These are phyloP conservation scores for Tragelaphus strepsiceros DNA, from an alignment of 2,113 vertebrate species.

Conservation along the genomic window DNA sequence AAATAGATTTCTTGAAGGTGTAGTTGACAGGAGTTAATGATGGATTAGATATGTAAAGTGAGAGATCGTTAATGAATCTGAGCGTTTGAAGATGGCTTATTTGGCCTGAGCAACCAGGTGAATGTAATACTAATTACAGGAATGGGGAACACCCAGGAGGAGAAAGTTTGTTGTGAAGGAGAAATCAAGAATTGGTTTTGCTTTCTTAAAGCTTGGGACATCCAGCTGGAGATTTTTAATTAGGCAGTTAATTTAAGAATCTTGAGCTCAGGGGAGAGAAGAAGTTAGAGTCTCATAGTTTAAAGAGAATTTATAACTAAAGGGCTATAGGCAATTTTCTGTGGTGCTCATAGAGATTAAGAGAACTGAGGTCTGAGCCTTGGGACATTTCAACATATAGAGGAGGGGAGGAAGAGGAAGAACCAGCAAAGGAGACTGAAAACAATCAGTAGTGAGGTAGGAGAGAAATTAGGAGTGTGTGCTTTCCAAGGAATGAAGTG, in stretches of 20 bases:
- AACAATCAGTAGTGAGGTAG: background rate
- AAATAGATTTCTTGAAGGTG: background rate
- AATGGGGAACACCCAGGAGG: background rate
- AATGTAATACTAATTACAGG: conserved; percentile 1
- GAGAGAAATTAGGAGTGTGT: background rate
- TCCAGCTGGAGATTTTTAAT: conserved; percentile 6
- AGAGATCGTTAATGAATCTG: background rate
- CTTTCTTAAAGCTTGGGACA: conserved; percentile 24
- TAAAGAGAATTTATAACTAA: background rate
- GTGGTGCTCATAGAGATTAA: background rate
- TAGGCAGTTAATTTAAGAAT: background rate
- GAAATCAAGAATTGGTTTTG: background rate
- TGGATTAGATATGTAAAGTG: background rate
- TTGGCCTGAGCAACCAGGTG: background rate
- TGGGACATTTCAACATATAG: background rate
- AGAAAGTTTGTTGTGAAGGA: background rate
- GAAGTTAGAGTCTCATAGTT: background rate
- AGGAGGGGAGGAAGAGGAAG: background rate
- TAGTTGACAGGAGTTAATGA: background rate
- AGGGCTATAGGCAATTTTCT: background rate
- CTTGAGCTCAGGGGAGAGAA: background rate
- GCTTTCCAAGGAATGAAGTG: background rate
- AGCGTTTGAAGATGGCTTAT: background rate
- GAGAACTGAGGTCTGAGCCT: background rate
- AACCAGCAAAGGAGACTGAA: background rate